Evolutionary conservation across 2,888 invertebrate genomes (phyloP).

Genomic region (Rhabditoides inermis): DNA sequence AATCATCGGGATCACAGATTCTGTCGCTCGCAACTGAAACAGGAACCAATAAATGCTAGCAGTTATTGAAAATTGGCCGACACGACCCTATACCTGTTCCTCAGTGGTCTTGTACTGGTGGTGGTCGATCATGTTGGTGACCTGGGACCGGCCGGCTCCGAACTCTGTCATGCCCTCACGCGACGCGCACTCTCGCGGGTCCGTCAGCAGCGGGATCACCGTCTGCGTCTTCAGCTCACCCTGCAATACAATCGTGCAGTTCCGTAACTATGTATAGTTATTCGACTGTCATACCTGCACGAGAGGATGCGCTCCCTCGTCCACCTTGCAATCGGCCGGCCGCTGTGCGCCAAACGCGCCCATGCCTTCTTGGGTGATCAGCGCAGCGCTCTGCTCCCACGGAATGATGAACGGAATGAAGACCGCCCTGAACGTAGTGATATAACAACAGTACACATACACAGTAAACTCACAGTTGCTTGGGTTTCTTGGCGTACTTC

Average conservation of each 20-base stretch:
- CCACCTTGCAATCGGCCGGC: conserved; percentile 22
- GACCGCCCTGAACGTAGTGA: conserved; percentile 21
- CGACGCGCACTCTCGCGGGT: conserved; percentile 24
- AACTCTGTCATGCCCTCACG: conserved; percentile 30
- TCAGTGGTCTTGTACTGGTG: conserved; percentile 29
- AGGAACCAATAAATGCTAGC: background rate
- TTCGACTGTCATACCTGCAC: conserved; percentile 14
- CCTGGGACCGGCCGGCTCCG: conserved; percentile 32
- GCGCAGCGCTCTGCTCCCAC: conserved; percentile 28
- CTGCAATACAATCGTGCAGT: too few relatives aligned
- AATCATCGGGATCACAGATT: conserved; percentile 1
- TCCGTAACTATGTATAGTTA: too few relatives aligned
- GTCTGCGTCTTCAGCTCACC: conserved; percentile 42
- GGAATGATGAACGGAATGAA: conserved; percentile 44
- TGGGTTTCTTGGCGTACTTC: conserved; percentile 39
- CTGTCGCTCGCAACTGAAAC: conserved; percentile 3
- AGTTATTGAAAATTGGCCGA: background rate
- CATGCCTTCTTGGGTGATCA: conserved; percentile 37
- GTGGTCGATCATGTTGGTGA: conserved; percentile 36
- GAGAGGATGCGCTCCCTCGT: conserved; percentile 23
- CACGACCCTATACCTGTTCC: background rate
- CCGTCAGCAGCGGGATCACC: conserved; percentile 38
- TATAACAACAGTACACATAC: background rate
- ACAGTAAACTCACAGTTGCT: conserved; percentile 24
- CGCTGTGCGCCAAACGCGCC: conserved; percentile 40